Conservation (phyloP, 2,888 invertebrate species). For the Drosophila peninsularis region DNA sequence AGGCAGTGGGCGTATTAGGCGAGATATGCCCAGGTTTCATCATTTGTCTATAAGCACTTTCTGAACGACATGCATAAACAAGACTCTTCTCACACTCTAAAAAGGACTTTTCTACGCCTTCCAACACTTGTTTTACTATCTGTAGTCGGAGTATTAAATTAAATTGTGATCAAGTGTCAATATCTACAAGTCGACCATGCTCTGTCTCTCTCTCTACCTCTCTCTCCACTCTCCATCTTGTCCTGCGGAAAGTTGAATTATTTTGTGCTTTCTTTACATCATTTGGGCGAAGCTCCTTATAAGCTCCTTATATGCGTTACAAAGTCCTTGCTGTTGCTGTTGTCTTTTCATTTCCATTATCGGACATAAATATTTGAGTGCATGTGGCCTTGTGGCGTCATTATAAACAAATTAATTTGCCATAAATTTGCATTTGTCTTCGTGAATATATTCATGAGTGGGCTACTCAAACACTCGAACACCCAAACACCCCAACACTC, state of each 20-base stretch:
- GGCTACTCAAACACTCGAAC: constrained; percentile 1
- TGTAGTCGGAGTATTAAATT: not conserved
- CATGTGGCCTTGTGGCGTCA: constrained; percentile 52
- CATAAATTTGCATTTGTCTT: constrained; percentile 65
- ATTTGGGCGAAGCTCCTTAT: constrained; percentile 14
- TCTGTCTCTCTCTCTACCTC: not conserved
- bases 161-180: not conserved
- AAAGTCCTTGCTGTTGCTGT: not conserved
- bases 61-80: no score
- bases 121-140: not conserved
- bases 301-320: constrained; percentile 28
- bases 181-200: constrained; percentile 13
- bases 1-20: constrained; percentile 19
- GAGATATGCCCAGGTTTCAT: no score
- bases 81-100: no score
- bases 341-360: constrained; percentile 60
- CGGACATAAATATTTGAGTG: constrained; percentile 65
- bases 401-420: constrained; percentile 70
- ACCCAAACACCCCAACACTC: not conserved
- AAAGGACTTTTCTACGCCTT: not conserved
- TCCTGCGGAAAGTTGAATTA: constrained; percentile 41
- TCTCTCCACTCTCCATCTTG: not conserved
- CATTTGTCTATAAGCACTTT: no score
- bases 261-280: constrained; percentile 28
- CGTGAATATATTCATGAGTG: constrained; percentile 44